phyloP scores from a whole-genome alignment of 2,113 vertebrate genomes.

The Monarcha castaneiventris region DNA sequence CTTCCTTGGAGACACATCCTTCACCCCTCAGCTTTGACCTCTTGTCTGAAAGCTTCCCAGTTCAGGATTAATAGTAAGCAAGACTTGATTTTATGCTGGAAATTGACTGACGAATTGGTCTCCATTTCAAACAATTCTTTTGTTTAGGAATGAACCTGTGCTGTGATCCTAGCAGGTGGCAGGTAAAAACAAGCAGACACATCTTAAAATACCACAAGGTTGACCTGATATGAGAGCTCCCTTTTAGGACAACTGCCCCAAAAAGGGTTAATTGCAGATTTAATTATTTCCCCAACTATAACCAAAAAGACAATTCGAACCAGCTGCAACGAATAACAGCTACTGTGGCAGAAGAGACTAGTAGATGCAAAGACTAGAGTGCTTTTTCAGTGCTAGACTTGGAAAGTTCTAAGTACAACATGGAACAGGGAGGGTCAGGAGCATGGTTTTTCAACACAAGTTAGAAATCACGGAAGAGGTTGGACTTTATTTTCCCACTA shows the following conservation, averaged over 20 bases:
- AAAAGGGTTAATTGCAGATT: not conserved
- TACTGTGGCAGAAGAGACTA: not conserved
- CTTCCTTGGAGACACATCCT: not conserved
- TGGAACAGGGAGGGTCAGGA: not conserved
- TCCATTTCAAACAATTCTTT: not conserved
- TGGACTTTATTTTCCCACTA: not conserved
- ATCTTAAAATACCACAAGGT: not conserved
- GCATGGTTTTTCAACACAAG: not conserved
- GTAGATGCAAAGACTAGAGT: not conserved
- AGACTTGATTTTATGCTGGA: not conserved
- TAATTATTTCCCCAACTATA: not conserved
- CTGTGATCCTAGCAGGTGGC: not conserved
- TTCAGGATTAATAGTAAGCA: conserved; percentile 1
- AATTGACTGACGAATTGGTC: not conserved
- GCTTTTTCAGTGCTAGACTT: not conserved
- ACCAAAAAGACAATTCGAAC: not conserved
- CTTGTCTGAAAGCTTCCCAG: not conserved
- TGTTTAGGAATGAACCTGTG: not conserved
- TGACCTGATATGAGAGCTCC: not conserved
- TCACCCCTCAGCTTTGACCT: not conserved
- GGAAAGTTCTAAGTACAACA: not conserved
- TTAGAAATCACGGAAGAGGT: not conserved
- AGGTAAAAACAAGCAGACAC: not conserved
- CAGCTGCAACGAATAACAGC: not conserved
- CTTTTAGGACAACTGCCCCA: not conserved